Evolutionary conservation across 2,113 vertebrate species (phyloP), one percentile per base, ranked within the genome.

Genomic region (Cathartes aura): DNA sequence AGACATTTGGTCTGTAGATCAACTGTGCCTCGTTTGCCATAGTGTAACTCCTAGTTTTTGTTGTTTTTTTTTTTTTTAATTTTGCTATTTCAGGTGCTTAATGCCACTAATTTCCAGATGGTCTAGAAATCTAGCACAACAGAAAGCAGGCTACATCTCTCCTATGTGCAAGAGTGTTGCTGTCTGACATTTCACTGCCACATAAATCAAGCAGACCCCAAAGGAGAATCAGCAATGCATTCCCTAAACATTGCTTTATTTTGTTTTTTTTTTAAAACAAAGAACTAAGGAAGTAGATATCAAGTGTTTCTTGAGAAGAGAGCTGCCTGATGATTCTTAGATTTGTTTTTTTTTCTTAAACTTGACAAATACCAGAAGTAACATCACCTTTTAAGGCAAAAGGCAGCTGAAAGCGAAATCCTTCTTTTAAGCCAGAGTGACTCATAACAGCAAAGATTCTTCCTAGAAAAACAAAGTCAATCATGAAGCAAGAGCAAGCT

Each of bases 311-410:
- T 82, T 79, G 47, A 97, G 45, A 82, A 85, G 52, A 75, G 24
- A 50, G 14, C 68, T 79, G 78, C 70, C 63, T 84, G 74, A 91
- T 78, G 64, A 89, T 45, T 93, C 89, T 86, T 58, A 42, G 32
- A 52, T 47, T 40, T 52, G 21, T 6, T 5, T 24, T 62, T 73
- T 82, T 80, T 81, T 5, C 1, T 32, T 83, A 55, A 85, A 59
- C 59, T 86, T 96, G 67, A 93, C 67, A 96, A 95, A 89, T 42
- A 94, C 8, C 84, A 95, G 68, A 71, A 96, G 53, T 60, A 93
- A 90, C 84, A 88, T 70, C 90, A 94, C 94, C 91, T 96, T 97
- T 96, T 97, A 97, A 96, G 94, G 97, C 56, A 95, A 91, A 89
- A 97, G 59, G 38, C 83, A 94, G 67, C 66, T 83, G 87, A 95